These are phyloP conservation scores for Myopa testacea DNA, from an alignment of 2,888 invertebrate species.

Conservation along the genomic window DNA sequence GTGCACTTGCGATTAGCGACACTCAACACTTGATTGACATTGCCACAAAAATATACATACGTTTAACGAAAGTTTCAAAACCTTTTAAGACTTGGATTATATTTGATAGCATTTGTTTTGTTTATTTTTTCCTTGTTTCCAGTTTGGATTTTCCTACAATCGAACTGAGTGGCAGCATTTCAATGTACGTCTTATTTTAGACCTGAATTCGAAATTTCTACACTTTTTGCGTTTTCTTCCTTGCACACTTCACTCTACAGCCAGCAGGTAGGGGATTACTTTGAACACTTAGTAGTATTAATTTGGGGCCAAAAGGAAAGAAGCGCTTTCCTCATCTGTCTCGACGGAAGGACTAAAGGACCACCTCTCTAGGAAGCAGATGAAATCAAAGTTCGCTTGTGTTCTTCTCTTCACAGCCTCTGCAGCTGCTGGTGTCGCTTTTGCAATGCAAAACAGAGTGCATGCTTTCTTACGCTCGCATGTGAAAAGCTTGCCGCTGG, in stretches of 20 bases:
- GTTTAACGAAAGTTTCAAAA: background rate
- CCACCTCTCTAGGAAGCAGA: background rate
- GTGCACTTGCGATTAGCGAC: too few relatives aligned
- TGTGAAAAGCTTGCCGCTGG: conserved; percentile 4
- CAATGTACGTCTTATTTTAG: background rate
- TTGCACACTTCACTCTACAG: background rate
- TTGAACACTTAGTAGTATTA: too few relatives aligned
- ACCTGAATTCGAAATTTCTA: conserved; percentile 35
- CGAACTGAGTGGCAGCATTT: conserved; percentile 21
- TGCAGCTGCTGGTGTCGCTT: background rate
- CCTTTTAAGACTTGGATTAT: conserved; percentile 39
- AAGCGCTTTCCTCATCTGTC: background rate
- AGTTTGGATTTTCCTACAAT: too few relatives aligned
- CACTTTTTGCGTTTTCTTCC: conserved; percentile 3
- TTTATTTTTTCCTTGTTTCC: conserved; percentile 34
- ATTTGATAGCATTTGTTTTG: conserved; percentile 36
- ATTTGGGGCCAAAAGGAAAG: too few relatives aligned
- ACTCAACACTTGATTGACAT: background rate
- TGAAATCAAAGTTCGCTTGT: conserved; percentile 4
- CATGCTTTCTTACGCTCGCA: background rate
- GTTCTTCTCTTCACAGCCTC: background rate
- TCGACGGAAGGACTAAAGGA: background rate
- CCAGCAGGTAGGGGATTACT: background rate
- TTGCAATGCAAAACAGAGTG: background rate
- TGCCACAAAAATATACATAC: background rate